A percentile compares a stretch with the other conserved stretches of the same genome.
Conservation (phyloP, 2,113 vertebrate species). For the Paedocypris sp. region DNA sequence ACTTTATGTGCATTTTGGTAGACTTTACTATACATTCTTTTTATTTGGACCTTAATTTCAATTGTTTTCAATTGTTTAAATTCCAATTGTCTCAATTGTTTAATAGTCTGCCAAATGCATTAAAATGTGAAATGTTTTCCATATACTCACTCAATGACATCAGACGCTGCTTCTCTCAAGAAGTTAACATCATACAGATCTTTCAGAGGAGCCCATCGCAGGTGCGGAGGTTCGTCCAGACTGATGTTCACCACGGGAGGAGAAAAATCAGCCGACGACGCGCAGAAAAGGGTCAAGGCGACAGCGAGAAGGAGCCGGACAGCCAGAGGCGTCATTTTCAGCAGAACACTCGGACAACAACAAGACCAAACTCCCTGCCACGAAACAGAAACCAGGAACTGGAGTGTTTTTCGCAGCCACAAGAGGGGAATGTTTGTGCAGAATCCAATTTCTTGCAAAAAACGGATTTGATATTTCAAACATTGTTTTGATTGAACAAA, state of each 20-base stretch:
- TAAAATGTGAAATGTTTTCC: too few species aligned
- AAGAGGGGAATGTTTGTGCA: not conserved
- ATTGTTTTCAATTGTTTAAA: too few species aligned
- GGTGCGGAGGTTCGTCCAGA: slow-evolving; percentile 47
- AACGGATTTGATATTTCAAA: not conserved
- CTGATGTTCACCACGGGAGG: slow-evolving; percentile 53
- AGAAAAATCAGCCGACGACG: slow-evolving; percentile 1
- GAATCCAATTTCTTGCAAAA: not conserved
- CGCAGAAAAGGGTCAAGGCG: not conserved
- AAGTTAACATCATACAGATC: slow-evolving; percentile 41
- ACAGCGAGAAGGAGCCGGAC: not conserved
- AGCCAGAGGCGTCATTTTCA: not conserved
- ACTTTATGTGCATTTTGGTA: too few species aligned
- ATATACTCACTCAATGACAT: slow-evolving; percentile 60
- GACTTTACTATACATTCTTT: too few species aligned
- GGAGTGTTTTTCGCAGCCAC: not conserved
- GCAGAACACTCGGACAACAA: too few species aligned
- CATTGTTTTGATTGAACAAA: too few species aligned
- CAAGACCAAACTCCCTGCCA: not conserved
- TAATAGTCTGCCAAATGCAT: too few species aligned
- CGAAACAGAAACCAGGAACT: not conserved
- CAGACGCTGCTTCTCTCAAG: slow-evolving; percentile 43
- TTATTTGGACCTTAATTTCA: too few species aligned
- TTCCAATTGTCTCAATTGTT: too few species aligned
- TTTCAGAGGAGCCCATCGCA: slow-evolving; percentile 49